These are phyloP conservation scores for Alloplasta piceator DNA, from an alignment of 2,888 invertebrate genomes.

Conservation along the genomic window DNA sequence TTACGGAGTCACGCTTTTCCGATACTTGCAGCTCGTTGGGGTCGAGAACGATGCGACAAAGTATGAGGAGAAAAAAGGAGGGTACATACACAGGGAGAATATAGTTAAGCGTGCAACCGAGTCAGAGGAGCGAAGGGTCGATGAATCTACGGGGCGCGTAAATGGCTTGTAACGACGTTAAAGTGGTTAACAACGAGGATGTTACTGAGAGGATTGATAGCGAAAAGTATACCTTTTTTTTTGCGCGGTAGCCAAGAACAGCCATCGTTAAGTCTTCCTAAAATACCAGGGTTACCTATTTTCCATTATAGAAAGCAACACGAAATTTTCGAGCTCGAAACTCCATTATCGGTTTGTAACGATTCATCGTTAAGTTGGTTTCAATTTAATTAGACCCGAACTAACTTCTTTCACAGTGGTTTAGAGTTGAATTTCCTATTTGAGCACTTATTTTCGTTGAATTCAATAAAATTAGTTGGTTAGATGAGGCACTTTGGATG, in stretches of 20 bases:
- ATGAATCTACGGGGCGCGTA: constrained; percentile 41
- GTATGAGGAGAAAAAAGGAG: constrained; percentile 40
- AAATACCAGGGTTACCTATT: not conserved
- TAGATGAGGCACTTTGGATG: too few species aligned
- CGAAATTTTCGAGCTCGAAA: not conserved
- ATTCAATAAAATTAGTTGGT: too few species aligned
- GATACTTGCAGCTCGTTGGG: constrained; percentile 45
- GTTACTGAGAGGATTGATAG: constrained; percentile 47
- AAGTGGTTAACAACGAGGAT: constrained; percentile 50
- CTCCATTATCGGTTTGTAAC: not conserved
- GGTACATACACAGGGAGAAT: not conserved
- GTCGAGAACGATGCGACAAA: constrained; percentile 25
- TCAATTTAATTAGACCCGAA: not conserved
- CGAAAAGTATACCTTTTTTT: constrained; percentile 20
- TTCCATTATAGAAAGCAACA: not conserved
- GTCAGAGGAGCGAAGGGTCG: not conserved
- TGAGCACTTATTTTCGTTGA: not conserved
- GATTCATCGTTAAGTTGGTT: constrained; percentile 7
- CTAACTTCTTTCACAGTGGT: not conserved
- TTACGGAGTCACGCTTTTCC: constrained; percentile 63
- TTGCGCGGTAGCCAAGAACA: constrained; percentile 14
- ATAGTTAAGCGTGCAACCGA: not conserved
- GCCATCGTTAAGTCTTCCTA: constrained; percentile 16
- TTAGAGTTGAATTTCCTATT: constrained; percentile 9
- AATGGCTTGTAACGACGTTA: constrained; percentile 59